Evolutionary conservation across 2,888 invertebrate genomes (phyloP), one percentile per base, ranked within the genome.

Genomic region (Caenorhabditis sp.): DNA sequence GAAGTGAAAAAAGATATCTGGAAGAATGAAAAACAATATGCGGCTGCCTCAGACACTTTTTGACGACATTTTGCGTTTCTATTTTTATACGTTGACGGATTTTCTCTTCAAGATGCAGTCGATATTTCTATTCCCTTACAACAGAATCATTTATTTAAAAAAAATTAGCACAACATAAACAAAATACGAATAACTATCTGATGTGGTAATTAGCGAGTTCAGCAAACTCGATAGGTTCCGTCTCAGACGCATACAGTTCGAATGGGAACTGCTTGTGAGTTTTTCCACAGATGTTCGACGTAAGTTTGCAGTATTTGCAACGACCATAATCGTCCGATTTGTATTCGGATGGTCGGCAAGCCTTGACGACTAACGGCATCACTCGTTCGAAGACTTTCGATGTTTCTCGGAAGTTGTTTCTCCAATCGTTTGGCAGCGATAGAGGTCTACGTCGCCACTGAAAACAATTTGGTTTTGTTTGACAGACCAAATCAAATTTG

Each of bases 1-100:
- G 47, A 72, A 58, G 56, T 74, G 76, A 51, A 76, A 67, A 61
- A 76, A 67, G 76, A 76, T 76, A 67, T 55, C 28, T 32, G 44
- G 32, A 60, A 40, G 50, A 18, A 22, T 70, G 76, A 61, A 76
- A 76, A 67, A 76, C 76, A 76, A 76, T 76, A 76, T 44, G 67
- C 15, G 6, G 40, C 11, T 22, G 60, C 22, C 4, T 32, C 51
- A 26, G 68, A 69, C 68, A 58, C 68, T 15, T 61, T 44, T 15
- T 15, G 24, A 15, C 22, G 44, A 40, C 40, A 28, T 65, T 65
- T 76, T 24, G 32, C 61, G 55, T 67, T 51, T 72, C 72, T 72
- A 72, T 72, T 72, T 72, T n/a, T 18, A 44, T 44, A 32, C 37
- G 18, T 47, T 18, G 3, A 40, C 13, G 32, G 5, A 6, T 32